Evolutionary conservation across 2,113 vertebrate genomes (phyloP), one percentile per base, ranked within the genome.

Genomic region (Psittacula cyanocephala): DNA sequence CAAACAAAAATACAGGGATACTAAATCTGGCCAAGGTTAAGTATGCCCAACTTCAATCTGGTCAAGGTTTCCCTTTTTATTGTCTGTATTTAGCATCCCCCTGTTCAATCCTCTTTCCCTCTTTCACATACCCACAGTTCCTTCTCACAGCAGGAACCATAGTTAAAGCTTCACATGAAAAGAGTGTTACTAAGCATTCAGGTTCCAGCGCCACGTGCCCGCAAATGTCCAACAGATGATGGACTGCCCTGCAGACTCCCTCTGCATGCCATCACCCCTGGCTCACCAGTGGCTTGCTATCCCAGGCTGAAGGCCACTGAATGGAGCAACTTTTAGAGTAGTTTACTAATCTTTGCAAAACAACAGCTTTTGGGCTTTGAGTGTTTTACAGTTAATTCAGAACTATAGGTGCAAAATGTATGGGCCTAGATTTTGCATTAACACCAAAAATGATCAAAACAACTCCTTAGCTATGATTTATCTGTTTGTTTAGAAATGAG

Each of bases 401-500:
- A 79, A 33, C 23, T 41, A 25, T 0, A 16, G 15, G 24, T 62
- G 75, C 81, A 88, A 86, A 95, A 84, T 8, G 44, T 2, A 67
- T 10, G 31, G 47, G 70, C 20, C 33, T 71, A 44, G 50, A 29
- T 70, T 94, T 67, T 91, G 60, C 41, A 77, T 46, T 78, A 82
- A 77, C 59, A 77, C 35, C 52, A 44, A 11, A 70, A 67, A 41
- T 7, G 53, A 62, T 84, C 77, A 67, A 91, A 91, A 81, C 59
- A 88, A 87, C 60, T 91, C 7, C 0, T 93, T 95, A 91, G 47
- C 64, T 59, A 43, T 93, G 75, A 92, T 82, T 85, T 57, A 86
- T 84, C 37, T 89, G 27, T 90, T 95, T 93, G 81, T 87, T 63
- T 71, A 60, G 92, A 89, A 94, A 80, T 29, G 76, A 95, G 85